phyloP scores from a whole-genome alignment of 2,888 invertebrate genomes.

The Drosophila monieri region DNA sequence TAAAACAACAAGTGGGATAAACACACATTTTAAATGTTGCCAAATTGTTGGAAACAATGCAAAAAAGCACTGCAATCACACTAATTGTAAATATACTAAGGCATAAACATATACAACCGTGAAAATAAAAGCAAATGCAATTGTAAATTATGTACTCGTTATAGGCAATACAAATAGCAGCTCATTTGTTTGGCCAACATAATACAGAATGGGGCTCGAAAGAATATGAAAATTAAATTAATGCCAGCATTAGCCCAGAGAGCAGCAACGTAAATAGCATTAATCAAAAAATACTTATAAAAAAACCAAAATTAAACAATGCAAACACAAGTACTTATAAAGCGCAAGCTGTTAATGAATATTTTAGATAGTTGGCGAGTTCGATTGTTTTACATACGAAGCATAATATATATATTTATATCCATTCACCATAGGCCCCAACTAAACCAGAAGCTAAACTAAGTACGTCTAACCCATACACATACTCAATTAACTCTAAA shows the following conservation, averaged over 20 bases:
- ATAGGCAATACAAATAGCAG: conserved; percentile 36
- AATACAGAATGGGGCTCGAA: conserved; percentile 2
- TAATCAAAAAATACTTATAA: conserved; percentile 30
- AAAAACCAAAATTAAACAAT: conserved; percentile 1
- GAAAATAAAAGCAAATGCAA: conserved; percentile 32
- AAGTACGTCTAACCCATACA: conserved; percentile 45
- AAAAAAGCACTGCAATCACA: conserved; percentile 35
- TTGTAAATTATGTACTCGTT: conserved; percentile 73
- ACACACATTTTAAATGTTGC: conserved; percentile 50
- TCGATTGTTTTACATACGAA: conserved; percentile 23
- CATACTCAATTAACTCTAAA: conserved; percentile 54
- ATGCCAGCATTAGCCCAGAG: conserved; percentile 4
- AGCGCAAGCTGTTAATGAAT: conserved; percentile 21
- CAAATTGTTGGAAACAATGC: conserved; percentile 47
- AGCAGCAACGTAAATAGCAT: conserved; percentile 12
- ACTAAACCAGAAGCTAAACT: conserved; percentile 40
- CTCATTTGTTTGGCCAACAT: conserved; percentile 48
- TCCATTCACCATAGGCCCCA: conserved; percentile 34
- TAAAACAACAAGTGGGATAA: conserved; percentile 25
- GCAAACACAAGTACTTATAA: conserved; percentile 20
- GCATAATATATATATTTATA: conserved; percentile 39
- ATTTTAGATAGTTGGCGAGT: conserved; percentile 16
- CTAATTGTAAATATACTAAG: conserved; percentile 60
- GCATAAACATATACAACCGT: conserved; percentile 11
- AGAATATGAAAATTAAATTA: not conserved